Conservation (phyloP, 2,797 vertebrate species). For the Jordanella pulchra region DNA sequence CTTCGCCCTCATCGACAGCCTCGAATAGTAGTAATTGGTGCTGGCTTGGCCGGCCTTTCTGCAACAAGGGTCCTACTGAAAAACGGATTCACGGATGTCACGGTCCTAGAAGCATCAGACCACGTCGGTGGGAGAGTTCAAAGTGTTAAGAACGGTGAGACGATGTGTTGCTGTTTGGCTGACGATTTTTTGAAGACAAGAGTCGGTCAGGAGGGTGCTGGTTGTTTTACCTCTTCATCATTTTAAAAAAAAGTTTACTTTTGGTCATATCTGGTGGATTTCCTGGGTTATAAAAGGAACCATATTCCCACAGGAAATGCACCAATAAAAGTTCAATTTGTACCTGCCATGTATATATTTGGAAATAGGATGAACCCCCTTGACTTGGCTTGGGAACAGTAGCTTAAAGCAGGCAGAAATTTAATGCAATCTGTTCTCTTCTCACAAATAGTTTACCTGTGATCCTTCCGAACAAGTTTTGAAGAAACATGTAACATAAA, state of each 20-base stretch:
- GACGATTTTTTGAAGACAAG: background rate
- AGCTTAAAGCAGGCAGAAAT: no score
- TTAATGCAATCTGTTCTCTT: no score
- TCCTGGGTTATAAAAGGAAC: no score
- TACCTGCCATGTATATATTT: no score
- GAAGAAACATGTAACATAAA: no score
- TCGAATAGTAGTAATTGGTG: constrained; percentile 97
- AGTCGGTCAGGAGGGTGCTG: background rate
- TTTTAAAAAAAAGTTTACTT: background rate
- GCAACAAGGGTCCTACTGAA: constrained; percentile 91
- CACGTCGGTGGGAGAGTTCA: constrained; percentile 94
- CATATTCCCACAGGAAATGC: background rate
- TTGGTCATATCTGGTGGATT: background rate
- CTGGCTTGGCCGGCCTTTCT: constrained; percentile 95
- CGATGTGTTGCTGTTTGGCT: background rate
- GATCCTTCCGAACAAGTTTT: no score
- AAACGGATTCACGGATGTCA: constrained; percentile 96
- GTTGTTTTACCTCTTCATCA: background rate
- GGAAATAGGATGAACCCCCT: no score
- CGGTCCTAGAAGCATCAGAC: constrained; percentile 93
- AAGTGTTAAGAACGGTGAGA: constrained; percentile 91
- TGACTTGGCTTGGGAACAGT: background rate
- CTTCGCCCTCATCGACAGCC: constrained; percentile 92
- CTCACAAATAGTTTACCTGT: no score
- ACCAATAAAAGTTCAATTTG: background rate